Evolutionary conservation across 2,113 vertebrate genomes (phyloP), one percentile per base, ranked within the genome.

Genomic region (Platichthys stellatus): DNA sequence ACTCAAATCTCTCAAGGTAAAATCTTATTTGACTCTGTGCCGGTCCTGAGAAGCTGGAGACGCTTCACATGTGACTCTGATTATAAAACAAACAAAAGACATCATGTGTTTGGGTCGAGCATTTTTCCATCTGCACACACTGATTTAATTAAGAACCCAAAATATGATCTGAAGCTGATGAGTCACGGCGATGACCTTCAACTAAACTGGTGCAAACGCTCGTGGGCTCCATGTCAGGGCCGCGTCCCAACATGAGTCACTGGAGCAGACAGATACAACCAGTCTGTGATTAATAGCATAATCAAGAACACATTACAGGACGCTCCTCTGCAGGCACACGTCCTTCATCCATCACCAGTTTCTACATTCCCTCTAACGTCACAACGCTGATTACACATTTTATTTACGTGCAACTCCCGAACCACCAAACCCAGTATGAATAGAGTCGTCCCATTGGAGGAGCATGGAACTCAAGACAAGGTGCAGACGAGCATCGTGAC

Each of bases 171-270:
- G 54, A 84, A 59, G 73, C 79, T 86, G 23, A 23, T 88, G 85
- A 88, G 72, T 92, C 88, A 90, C 2, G 51, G 51, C 20, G 51
- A 76, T 73, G 86, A 89, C 81, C 86, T 79, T 75, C 7, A 38
- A 67, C 63, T 76, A 84, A 72, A 84, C 67, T 68, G 76, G 57
- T 68, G 35, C 77, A 84, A 78, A 86, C 0, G 54, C 74, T 73
- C 76, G 85, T 78, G 72, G 81, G 53, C 74, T 80, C 28, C 0
- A 60, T 63, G 73, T 83, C 78, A 59, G 45, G 54, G 38, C 61
- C 45, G 66, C 85, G 78, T 53, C 24, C 18, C 66, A 31, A 40
- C 18, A 49, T 89, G 87, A 90, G 40, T 92, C 86, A 87, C 43
- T 2, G 5, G n/a, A 35, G 35, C 64, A 85, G 75, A 80, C 74